Conservation (phyloP, 2,797 vertebrate genomes). For the Holocentrus rufus region DNA sequence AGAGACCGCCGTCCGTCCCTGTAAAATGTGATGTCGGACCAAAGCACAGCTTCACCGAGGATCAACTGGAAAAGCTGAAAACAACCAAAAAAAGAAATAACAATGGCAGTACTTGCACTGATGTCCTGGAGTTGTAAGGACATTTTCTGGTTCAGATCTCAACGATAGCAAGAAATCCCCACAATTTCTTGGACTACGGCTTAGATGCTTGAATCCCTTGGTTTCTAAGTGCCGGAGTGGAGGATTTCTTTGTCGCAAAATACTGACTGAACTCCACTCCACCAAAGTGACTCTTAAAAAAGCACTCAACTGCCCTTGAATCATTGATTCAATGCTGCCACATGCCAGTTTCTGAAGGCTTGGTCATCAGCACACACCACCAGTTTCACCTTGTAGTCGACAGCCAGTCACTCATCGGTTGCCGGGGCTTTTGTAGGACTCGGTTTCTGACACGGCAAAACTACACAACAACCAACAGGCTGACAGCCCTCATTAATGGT, state of each 20-base stretch:
- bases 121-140: neutral
- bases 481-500: constrained; percentile 47
- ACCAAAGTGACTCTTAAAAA: neutral
- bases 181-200: neutral
- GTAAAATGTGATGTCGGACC: neutral
- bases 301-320: neutral
- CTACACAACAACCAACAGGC: constrained; percentile 62
- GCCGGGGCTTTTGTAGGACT: constrained; percentile 25
- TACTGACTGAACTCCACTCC: neutral
- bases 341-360: neutral
- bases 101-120: neutral
- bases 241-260: too few relatives aligned
- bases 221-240: too few relatives aligned
- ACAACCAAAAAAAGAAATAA: neutral
- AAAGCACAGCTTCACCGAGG: constrained; percentile 1
- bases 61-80: constrained; percentile 4
- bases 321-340: constrained; percentile 9
- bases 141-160: neutral
- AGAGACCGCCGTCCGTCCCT: neutral
- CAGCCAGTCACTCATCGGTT: neutral
- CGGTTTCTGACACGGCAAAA: constrained; percentile 43
- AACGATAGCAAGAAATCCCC: neutral
- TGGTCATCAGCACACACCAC: neutral
- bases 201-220: neutral
- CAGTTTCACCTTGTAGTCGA: constrained; percentile 1